Percentiles rank a stretch among this genome's conserved stretches.
phyloP scores from a whole-genome alignment of 2,888 invertebrate species.

The Synergus umbraculus region DNA sequence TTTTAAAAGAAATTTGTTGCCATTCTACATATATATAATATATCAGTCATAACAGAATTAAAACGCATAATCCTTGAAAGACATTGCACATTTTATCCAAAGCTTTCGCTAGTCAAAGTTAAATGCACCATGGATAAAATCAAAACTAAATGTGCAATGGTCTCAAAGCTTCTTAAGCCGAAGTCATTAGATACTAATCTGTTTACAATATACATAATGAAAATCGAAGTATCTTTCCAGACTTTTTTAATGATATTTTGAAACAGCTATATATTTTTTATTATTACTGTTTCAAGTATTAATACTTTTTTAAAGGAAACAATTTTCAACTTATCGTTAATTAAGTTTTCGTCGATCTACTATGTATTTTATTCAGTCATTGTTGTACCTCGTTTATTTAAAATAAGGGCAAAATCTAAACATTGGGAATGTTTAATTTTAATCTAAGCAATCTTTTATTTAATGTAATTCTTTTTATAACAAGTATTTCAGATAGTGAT shows the following conservation, averaged over 20 bases:
- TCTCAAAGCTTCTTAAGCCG: neutral
- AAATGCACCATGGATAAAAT: constrained; percentile 29
- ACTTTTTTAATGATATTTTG: neutral
- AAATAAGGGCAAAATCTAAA: neutral
- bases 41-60: constrained; percentile 13
- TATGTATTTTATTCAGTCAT: constrained; percentile 18
- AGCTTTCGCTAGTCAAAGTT: constrained; percentile 35
- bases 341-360: neutral
- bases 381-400: constrained; percentile 7
- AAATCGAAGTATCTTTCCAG: neutral
- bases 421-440: neutral
- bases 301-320: neutral
- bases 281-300: neutral
- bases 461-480: neutral
- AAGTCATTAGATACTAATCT: neutral
- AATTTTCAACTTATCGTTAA: neutral
- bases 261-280: neutral
- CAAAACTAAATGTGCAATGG: constrained; percentile 25
- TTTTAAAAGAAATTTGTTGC: neutral
- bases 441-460: neutral
- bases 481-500: neutral
- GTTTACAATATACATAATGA: neutral
- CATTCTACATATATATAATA: constrained; percentile 3
- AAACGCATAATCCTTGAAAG: neutral
- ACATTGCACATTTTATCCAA: constrained; percentile 31